Percentiles rank a stretch among this genome's conserved stretches.
These are phyloP conservation scores for Okamejei kenojei DNA, from an alignment of 2,797 vertebrate genomes.

Conservation along the genomic window DNA sequence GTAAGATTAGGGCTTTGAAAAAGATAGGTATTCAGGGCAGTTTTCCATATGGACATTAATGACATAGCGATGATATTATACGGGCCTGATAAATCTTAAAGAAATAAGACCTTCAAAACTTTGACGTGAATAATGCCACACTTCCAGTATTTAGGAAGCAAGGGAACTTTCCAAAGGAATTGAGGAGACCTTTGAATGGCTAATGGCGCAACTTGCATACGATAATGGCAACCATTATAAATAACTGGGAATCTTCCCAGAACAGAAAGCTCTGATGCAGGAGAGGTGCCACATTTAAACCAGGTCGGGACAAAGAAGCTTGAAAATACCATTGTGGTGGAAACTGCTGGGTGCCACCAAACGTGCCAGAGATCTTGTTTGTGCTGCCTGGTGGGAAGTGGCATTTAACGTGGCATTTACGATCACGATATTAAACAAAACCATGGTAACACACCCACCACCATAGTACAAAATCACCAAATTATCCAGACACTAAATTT, in stretches of 20 bases:
- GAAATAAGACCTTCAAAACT: background rate
- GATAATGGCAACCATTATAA: constrained; percentile 6
- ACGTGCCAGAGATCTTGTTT: background rate
- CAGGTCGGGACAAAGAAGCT: background rate
- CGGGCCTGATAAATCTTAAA: background rate
- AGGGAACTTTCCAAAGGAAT: background rate
- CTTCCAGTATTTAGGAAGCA: background rate
- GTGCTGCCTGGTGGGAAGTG: background rate
- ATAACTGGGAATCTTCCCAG: constrained; percentile 26
- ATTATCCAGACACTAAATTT: no score
- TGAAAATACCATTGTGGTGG: constrained; percentile 7
- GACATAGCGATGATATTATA: background rate
- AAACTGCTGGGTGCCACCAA: constrained; percentile 24
- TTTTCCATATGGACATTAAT: background rate
- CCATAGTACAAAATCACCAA: no score
- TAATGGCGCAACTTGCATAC: background rate
- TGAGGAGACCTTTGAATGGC: background rate
- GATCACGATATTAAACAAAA: no score
- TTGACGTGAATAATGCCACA: background rate
- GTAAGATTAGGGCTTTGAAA: background rate
- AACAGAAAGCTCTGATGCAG: background rate
- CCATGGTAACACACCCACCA: no score
- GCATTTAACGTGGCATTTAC: background rate
- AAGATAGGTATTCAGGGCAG: background rate
- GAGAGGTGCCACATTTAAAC: constrained; percentile 18